Base-by-base conservation (phyloP, 2,113 vertebrate genomes). In the Henicopernis longicauda region DNA sequence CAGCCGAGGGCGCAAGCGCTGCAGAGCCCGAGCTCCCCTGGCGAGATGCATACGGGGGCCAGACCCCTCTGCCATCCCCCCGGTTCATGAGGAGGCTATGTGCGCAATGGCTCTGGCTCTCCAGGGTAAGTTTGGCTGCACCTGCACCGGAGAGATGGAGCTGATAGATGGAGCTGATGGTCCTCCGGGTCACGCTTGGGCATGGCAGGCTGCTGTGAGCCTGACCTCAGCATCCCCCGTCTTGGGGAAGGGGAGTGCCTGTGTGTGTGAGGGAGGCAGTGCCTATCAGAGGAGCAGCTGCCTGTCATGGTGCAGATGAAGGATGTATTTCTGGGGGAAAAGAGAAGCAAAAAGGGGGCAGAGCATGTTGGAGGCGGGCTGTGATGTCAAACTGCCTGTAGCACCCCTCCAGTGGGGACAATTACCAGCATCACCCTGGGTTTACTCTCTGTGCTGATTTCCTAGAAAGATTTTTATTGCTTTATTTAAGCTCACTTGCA, bases 11-110 rank as follows among this genome's bases (percentile, higher is more conserved):
- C 11, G 16, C 15, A 70, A 74, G 32, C 0, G 0, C 25, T 78
- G 50, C 45, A 55, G 59, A 89, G 10, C 16, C 49, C 5, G 5
- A 36, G 19, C 27, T 95, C 17, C 18, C 25, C 49, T 23, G n/a
- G 32, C 2, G 2, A 49, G 19, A 6, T 54, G 42, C 11, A 3
- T 32, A n/a, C 0, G 1, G 22, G 32, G 8, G 3, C 2, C 36
- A 67, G 67, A 21, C 8, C 2, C 15, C 7, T 1, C 5, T 52
- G 22, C 5, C 45, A 58, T 38, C 20, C 58, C 38, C 47, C 31
- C 6, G 0, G 17, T 79, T 40, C 71, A 14, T 0, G 2, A 13
- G 10, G 19, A 32, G 38, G 5, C 21, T 40, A 16, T 15, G 25
- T 77, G 54, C 10, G 22, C 36, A n/a, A 9, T 27, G 38, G 18